Evolutionary conservation across 2,797 vertebrate genomes (phyloP).

Genomic region (Cirrhinus mrigala): DNA sequence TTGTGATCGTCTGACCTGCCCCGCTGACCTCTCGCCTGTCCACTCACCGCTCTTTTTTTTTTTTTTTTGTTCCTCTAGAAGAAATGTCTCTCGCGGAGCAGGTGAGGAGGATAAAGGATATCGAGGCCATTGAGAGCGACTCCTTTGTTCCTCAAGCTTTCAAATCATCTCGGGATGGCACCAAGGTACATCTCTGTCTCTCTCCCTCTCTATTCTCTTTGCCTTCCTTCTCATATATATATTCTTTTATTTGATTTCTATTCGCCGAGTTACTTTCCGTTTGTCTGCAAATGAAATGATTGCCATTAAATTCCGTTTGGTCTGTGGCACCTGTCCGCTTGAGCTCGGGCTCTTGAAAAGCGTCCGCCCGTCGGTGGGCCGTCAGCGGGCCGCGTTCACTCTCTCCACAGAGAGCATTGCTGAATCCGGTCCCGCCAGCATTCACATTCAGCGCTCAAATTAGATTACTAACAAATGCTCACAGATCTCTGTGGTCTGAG

Average conservation of each 20-base stretch:
- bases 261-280: conserved; percentile 64
- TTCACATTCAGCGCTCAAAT: conserved; percentile 37
- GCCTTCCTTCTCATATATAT: conserved; percentile 68
- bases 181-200: conserved; percentile 83
- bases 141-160: conserved; percentile 95
- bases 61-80: conserved; percentile 79
- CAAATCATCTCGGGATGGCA: conserved; percentile 92
- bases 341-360: conserved; percentile 10
- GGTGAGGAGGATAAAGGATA: conserved; percentile 95
- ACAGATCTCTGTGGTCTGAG: conserved; percentile 39
- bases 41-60: neutral
- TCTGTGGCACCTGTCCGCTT: conserved; percentile 69
- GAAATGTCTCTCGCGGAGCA: conserved; percentile 91
- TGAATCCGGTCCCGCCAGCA: conserved; percentile 12
- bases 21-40: conserved; percentile 48
- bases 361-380: neutral
- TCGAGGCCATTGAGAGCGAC: conserved; percentile 96
- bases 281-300: conserved; percentile 80
- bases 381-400: neutral
- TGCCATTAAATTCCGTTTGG: conserved; percentile 76
- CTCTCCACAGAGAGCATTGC: conserved; percentile 22
- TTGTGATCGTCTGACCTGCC: neutral
- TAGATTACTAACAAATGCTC: conserved; percentile 51
- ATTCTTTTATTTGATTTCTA: conserved; percentile 76
- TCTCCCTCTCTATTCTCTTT: conserved; percentile 67